phyloP scores from a whole-genome alignment of 2,797 vertebrate species.

The Neosilurus mollespiculum region DNA sequence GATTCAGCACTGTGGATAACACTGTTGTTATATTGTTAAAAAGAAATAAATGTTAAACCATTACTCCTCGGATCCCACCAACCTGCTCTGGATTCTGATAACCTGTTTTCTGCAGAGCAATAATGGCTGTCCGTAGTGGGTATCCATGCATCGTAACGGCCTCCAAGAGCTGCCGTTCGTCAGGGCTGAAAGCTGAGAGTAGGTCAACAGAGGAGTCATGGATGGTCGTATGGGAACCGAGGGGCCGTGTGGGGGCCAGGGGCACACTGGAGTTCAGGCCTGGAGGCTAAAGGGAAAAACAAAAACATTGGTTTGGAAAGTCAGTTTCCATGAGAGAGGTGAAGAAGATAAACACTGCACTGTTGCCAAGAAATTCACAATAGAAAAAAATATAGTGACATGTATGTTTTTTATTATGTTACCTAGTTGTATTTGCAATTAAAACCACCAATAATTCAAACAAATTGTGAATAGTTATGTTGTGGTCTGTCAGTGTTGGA shows the following conservation, averaged over 20 bases:
- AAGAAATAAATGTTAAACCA: background rate
- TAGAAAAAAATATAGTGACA: background rate
- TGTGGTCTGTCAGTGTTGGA: background rate
- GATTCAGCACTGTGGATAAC: background rate
- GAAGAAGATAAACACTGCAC: constrained; percentile 19
- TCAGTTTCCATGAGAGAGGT: constrained; percentile 47
- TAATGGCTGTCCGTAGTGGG: constrained; percentile 80
- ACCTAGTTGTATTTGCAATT: background rate
- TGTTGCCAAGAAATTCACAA: constrained; percentile 12
- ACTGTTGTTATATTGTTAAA: no score
- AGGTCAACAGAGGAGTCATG: constrained; percentile 79
- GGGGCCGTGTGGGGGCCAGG: constrained; percentile 36
- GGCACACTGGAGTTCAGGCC: constrained; percentile 69
- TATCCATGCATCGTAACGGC: constrained; percentile 83
- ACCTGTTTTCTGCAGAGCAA: constrained; percentile 87
- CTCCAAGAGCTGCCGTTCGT: constrained; percentile 84
- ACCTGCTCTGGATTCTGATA: constrained; percentile 86
- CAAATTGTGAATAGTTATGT: background rate
- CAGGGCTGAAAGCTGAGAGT: constrained; percentile 82
- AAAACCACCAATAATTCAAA: background rate
- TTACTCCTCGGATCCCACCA: constrained; percentile 47
- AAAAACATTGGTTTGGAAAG: constrained; percentile 50
- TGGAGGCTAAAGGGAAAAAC: constrained; percentile 57
- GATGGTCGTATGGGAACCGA: constrained; percentile 55
- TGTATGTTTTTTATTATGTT: background rate